A percentile compares a stretch with the other conserved stretches of the same genome.
Evolutionary conservation across 1,140 invertebrate species (phyloP).

Genomic region (Zaprionus camerounensis): DNA sequence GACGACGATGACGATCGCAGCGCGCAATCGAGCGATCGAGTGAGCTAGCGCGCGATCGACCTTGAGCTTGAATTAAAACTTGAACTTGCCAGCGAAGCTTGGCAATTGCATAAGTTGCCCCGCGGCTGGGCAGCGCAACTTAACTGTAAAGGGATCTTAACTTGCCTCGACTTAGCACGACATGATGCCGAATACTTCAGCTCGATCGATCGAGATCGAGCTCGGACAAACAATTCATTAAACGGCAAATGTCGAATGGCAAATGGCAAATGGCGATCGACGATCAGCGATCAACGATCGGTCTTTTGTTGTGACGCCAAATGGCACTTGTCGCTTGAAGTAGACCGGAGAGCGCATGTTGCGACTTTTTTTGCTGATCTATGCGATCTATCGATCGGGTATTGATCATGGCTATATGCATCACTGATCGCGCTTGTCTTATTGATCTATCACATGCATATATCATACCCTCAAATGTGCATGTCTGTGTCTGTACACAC

Average conservation of each 20-base stretch:
- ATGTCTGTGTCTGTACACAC: background rate
- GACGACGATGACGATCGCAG: background rate
- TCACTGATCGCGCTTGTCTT: conserved; percentile 38
- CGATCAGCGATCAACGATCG: conserved; percentile 5
- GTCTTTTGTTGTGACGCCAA: conserved; percentile 70
- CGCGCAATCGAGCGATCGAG: conserved; percentile 21
- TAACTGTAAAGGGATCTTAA: conserved; percentile 37
- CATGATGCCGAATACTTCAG: conserved; percentile 37
- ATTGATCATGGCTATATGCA: conserved; percentile 47
- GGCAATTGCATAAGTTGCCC: conserved; percentile 56
- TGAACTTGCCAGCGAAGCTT: conserved; percentile 44
- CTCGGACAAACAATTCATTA: conserved; percentile 21
- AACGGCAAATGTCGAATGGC: conserved; percentile 56
- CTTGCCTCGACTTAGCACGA: conserved; percentile 14
- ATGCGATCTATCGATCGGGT: conserved; percentile 1
- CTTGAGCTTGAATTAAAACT: conserved; percentile 78
- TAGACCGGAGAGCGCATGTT: conserved; percentile 33
- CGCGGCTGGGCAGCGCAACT: conserved; percentile 2
- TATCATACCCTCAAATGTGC: background rate
- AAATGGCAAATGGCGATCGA: conserved; percentile 32
- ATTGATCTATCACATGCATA: conserved; percentile 61
- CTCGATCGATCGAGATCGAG: conserved; percentile 13
- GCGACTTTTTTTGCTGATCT: conserved; percentile 14
- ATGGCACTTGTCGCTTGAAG: conserved; percentile 72
- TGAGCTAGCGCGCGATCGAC: conserved; percentile 26